Evolutionary conservation across 2,888 invertebrate genomes (phyloP), one percentile per base, ranked within the genome.

Genomic region (Steinernema hermaphroditum): DNA sequence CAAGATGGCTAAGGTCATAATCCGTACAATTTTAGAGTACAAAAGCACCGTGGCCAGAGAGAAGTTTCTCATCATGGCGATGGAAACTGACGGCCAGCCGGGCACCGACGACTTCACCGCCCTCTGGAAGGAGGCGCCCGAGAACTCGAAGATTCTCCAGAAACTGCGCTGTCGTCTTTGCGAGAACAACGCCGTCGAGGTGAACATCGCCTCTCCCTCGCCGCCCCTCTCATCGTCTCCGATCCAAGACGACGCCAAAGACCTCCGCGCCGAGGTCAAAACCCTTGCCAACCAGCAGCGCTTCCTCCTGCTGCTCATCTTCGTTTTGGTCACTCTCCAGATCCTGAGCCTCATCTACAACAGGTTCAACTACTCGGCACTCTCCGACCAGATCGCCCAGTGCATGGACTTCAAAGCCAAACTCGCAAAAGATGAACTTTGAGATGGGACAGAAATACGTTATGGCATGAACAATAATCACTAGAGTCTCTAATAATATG

Each of bases 11-110:
- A 16, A 41, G 49, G 49, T 46, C 22, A 0, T 32, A 73, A 8
- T 69, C 14, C 69, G 19, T 16, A 0, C 71, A 14, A 16, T 70
- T 77, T 69, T 72, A 82, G 83, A 82, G 69, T 83, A 83, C 69
- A 76, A 77, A 19, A 71, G 76, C n/a, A 80, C 81, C 8, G 78
- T 79, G 71, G 75, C 70, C 34, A 75, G 76, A 14, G 83, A 83
- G 73, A 81, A 81, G 71, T 82, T 83, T 54, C 76, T 83, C 4
- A 69, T 83, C 14, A 77, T 81, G 74, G 80, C 80, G 0, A 74
- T 80, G 68, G 78, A 80, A 72, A 78, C 80, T 4, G 74, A 77
- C 14, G 73, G 74, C 19, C 37, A 37, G 37, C 69, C 76, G 19
- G 77, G 77, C 22, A 54, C 78, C 43, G 81, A 82, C 9, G 74